Evolutionary conservation across 2,888 invertebrate genomes (phyloP).

Genomic region (Argyra leucocephala): DNA sequence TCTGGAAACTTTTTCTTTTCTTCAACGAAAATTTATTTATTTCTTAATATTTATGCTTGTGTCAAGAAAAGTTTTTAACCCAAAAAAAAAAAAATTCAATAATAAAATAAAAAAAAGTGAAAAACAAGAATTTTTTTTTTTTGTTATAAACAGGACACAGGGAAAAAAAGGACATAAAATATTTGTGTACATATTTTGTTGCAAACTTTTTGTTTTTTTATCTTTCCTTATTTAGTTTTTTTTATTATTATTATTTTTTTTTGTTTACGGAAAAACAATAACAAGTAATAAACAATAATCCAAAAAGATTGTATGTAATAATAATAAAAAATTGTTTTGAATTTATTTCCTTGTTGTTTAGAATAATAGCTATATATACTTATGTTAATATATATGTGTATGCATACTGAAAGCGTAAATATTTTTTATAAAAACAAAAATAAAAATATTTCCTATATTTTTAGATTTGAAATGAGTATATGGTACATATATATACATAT

Average conservation of each 20-base stretch:
- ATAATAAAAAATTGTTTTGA: constrained; percentile 1
- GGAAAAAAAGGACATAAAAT: background rate
- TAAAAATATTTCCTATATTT: too few relatives aligned
- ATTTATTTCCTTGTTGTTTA: background rate
- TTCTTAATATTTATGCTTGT: background rate
- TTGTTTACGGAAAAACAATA: too few relatives aligned
- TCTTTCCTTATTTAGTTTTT: too few relatives aligned
- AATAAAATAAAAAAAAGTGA: background rate
- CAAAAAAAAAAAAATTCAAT: background rate
- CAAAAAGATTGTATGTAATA: background rate
- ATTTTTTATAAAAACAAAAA: too few relatives aligned
- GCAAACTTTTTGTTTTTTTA: background rate
- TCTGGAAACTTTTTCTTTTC: background rate
- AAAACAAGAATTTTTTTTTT: background rate
- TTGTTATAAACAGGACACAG: background rate
- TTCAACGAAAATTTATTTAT: background rate
- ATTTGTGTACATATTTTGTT: background rate
- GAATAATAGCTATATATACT: background rate
- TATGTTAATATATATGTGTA: too few relatives aligned
- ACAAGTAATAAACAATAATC: background rate
- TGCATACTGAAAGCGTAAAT: too few relatives aligned
- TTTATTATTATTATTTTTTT: too few relatives aligned
- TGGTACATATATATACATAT: too few relatives aligned
- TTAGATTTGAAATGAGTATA: too few relatives aligned
- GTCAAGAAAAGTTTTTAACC: background rate